Evolutionary conservation across 2,113 vertebrate genomes (phyloP), one percentile per base, ranked within the genome.

Genomic region (Lagenorhynchus albirostris): DNA sequence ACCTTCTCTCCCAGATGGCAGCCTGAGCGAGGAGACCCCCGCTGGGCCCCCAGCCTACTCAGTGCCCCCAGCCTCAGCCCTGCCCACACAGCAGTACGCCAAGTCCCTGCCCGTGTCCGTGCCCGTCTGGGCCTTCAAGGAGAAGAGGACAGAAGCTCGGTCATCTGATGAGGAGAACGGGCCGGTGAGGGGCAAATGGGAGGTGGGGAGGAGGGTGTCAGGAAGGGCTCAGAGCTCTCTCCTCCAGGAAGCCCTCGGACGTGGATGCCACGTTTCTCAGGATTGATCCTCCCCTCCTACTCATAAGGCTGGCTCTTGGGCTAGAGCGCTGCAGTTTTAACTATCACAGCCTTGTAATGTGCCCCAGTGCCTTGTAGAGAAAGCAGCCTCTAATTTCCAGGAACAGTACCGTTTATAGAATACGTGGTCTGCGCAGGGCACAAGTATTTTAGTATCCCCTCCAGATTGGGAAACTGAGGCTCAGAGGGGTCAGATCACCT

Each of bases 21-120:
- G 98, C 50, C 89, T 99, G 97, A 99, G 99, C 0, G 99, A 99
- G 95, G 99, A 99, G 5, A 98, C 98, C 0, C 99, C 20, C 0
- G 73, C 99, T 68, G 97, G 97, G 8, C 95, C 96, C 12, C 18
- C 26, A 36, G 98, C 96, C 96, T 99, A 97, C 98, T 98, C 1
- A 3, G 83, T 97, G 60, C 99, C 98, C 97, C 96, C 81, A 8
- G 15, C 93, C 63, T 5, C 96, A 23, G 98, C 33, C 97, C 76
- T 99, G 98, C 55, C 96, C 97, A 76, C 97, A 81, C 98, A 98
- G 99, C 98, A 97, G 98, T 97, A 98, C 55, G 99, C 99, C 41
- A 99, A 99, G 98, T 99, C 99, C 23, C 98, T 99, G 76, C 99
- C 99, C 0, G 99, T 99, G 21, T 99, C 99, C 0, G 99, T 99